Evolutionary conservation across 2,888 invertebrate genomes (phyloP).

Genomic region (Nycteola revayana): DNA sequence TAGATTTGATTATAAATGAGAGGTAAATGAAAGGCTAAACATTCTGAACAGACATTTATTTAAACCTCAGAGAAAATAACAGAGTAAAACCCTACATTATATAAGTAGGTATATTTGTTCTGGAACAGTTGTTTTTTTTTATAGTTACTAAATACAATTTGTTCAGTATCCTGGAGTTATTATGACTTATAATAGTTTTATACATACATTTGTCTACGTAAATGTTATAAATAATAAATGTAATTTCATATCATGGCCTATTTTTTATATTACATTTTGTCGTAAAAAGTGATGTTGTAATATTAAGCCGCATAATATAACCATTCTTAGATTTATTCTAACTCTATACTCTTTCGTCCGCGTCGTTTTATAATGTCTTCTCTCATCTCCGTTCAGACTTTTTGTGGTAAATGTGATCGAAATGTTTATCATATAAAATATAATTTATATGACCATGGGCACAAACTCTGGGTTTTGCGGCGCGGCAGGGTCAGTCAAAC

Average conservation of each 20-base stretch:
- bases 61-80: constrained; percentile 76
- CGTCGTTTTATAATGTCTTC: too few relatives aligned
- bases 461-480: too few relatives aligned
- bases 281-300: constrained; percentile 18
- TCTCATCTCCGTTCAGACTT: too few relatives aligned
- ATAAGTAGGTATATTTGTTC: constrained; percentile 40
- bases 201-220: constrained; percentile 28
- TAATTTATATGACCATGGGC: too few relatives aligned
- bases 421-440: too few relatives aligned
- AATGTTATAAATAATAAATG: constrained; percentile 29
- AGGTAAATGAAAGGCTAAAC: constrained; percentile 40
- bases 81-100: constrained; percentile 56
- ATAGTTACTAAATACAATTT: constrained; percentile 30
- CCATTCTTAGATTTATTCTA: too few relatives aligned
- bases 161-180: constrained; percentile 29
- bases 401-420: too few relatives aligned
- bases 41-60: constrained; percentile 78
- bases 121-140: constrained; percentile 42
- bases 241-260: constrained; percentile 22
- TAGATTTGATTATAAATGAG: too few relatives aligned
- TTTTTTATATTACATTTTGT: constrained; percentile 25
- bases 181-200: constrained; percentile 29
- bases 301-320: constrained; percentile 17
- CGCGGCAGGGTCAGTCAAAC: too few relatives aligned
- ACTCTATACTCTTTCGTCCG: too few relatives aligned